Evolutionary conservation across 2,797 vertebrate species (phyloP).

Genomic region (Cephalopachus bancanus): DNA sequence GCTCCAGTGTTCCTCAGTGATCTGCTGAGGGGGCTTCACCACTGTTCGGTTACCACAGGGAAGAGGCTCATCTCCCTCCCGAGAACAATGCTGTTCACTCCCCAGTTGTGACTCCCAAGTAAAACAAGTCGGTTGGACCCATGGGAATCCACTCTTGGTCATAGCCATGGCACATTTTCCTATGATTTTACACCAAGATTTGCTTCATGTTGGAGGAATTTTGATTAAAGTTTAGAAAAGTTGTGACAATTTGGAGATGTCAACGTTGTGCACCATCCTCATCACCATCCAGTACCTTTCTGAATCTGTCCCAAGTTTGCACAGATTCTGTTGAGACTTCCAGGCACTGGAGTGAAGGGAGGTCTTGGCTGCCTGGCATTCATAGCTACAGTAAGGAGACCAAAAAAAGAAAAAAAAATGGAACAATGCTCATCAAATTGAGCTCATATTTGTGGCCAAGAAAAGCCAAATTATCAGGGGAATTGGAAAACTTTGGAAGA

Average conservation of each 20-base stretch:
- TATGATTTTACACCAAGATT: conserved; percentile 81
- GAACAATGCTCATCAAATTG: rapidly evolving
- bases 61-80: background rate
- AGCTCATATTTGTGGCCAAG: background rate
- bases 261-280: background rate
- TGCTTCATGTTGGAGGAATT: conserved; percentile 84
- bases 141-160: rapidly evolving
- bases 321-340: background rate
- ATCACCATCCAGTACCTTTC: background rate
- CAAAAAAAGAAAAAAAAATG: no score
- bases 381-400: background rate
- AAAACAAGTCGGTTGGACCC: rapidly evolving
- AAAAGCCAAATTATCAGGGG: background rate
- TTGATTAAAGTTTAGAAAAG: conserved; percentile 84
- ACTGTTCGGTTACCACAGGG: background rate
- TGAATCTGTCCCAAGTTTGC: background rate
- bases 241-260: conserved; percentile 70
- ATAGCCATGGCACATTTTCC: conserved; percentile 77
- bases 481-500: background rate
- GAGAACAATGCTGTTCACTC: no score
- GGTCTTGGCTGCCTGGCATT: rapidly evolving
- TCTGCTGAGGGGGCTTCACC: background rate
- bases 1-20: background rate
- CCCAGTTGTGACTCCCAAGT: background rate
- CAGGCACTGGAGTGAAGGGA: background rate